Evolutionary conservation across 2,113 vertebrate species (phyloP).

Genomic region (Oryzias curvinotus): DNA sequence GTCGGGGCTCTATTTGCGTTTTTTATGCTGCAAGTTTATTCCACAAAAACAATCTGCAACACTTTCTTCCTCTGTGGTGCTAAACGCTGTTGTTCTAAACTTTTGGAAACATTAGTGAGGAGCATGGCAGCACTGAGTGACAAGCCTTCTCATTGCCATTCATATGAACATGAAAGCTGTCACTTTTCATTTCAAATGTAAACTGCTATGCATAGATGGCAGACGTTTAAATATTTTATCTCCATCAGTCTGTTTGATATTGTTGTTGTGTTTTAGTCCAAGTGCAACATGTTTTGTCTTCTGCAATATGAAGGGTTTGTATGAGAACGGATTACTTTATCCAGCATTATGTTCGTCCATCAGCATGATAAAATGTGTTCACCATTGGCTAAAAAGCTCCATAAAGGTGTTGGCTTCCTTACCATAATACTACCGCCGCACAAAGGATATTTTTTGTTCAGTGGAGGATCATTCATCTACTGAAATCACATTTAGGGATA

Average conservation of each 20-base stretch:
- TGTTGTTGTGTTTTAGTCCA: conserved; percentile 3
- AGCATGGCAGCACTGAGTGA: conserved; percentile 3
- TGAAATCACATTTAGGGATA: not conserved
- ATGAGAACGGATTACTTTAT: too few species aligned
- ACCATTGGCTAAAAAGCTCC: not conserved
- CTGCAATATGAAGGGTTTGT: too few species aligned
- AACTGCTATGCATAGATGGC: conserved; percentile 1
- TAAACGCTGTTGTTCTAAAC: not conserved
- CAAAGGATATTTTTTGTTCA: not conserved
- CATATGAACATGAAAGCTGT: conserved; percentile 11
- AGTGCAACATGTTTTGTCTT: not conserved
- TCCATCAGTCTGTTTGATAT: conserved; percentile 12
- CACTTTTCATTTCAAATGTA: conserved; percentile 16
- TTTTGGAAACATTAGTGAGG: conserved; percentile 11
- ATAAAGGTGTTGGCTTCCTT: not conserved
- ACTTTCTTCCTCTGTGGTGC: not conserved
- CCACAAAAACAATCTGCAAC: not conserved
- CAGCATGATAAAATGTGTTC: not conserved
- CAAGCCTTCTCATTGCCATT: conserved; percentile 15
- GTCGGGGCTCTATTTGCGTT: too few species aligned
- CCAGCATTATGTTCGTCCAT: too few species aligned
- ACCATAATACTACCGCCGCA: not conserved
- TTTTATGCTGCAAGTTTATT: not conserved
- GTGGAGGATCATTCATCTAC: not conserved
- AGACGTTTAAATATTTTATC: conserved; percentile 18